Evolutionary conservation across 37 sponge, comb jelly and placozoan species (phyloP).

Genomic region (Chondrosia reniformis): DNA sequence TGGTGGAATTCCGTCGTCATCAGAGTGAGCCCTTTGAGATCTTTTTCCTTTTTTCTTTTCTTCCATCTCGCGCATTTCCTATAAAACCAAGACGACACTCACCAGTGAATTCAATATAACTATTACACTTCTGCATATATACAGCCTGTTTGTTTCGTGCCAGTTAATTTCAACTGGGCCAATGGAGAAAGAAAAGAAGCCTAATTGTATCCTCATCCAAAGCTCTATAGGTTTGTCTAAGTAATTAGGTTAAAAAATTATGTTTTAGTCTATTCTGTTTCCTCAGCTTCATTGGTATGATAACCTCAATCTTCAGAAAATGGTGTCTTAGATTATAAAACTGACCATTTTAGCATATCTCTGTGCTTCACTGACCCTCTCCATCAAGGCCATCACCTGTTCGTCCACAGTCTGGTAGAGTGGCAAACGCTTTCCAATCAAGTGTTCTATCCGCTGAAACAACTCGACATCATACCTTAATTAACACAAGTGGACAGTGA

Average conservation of each 20-base stretch:
- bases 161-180: too few species aligned
- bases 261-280: too few species aligned
- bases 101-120: background rate
- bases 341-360: constrained; percentile 85
- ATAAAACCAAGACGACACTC: background rate
- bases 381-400: constrained; percentile 87
- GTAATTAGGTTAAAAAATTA: too few species aligned
- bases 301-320: too few species aligned
- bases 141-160: too few species aligned
- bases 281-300: too few species aligned
- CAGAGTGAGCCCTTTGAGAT: background rate
- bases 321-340: too few species aligned
- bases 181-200: too few species aligned
- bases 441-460: constrained; percentile 89
- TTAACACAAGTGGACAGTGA: constrained; percentile 11
- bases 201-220: too few species aligned
- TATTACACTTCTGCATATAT: background rate
- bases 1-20: background rate
- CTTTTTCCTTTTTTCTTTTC: constrained; percentile 33
- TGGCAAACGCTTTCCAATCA: constrained; percentile 94
- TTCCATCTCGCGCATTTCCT: constrained; percentile 38
- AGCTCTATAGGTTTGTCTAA: too few species aligned
- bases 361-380: constrained; percentile 94
- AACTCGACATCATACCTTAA: constrained; percentile 95
- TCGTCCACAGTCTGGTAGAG: constrained; percentile 89